Base-by-base conservation (phyloP, 2,888 invertebrate genomes). In the Stratiomys singularior region DNA sequence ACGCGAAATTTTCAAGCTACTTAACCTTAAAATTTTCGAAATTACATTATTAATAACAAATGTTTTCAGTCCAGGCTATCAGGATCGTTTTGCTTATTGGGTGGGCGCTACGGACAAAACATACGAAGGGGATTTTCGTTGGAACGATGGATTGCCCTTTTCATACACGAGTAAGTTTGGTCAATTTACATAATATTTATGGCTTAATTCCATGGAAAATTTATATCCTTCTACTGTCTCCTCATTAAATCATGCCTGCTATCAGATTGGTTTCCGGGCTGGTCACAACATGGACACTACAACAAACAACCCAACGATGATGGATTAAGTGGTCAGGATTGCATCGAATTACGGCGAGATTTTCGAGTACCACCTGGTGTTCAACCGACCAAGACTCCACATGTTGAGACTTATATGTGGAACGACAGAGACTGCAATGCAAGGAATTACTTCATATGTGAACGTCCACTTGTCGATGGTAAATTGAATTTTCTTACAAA, bases 211-310 rank as follows among this genome's bases (percentile, higher is more conserved):
- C 27, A 23, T 13, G 18, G n/a, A n/a, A 23, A 69, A 9, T 69
- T 60, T 23, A 60, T 46, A 21, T 69, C 52, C 52, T 52, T 52
- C 52, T 13, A 30, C 27, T 60, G 15, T 67, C 15, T 64, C 28
- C 44, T 28, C 21, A 63, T 27, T 47, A 63, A 27, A 28, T 64
- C 56, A 71, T 44, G 28, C 37, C 2, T 18, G 37, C 27, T 18
- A 13, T 1, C 85, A 95, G 94, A 94, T 86, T 95, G 95, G 95
- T 95, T 94, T 85, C 92, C 93, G 3, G 94, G 94, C 0, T 94
- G 93, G 93, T 88, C 91, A 3, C 90, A 92, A 81, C 91, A 92
- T 85, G 90, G 90, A 64, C 88, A 91, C 81, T 90, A 90, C 83
- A 91, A 90, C 83, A 87, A 88, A 60, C 94, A 95, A 84, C 95